These are phyloP conservation scores for Chaenocephalus aceratus DNA, from an alignment of 2,113 vertebrate species.

Conservation along the genomic window DNA sequence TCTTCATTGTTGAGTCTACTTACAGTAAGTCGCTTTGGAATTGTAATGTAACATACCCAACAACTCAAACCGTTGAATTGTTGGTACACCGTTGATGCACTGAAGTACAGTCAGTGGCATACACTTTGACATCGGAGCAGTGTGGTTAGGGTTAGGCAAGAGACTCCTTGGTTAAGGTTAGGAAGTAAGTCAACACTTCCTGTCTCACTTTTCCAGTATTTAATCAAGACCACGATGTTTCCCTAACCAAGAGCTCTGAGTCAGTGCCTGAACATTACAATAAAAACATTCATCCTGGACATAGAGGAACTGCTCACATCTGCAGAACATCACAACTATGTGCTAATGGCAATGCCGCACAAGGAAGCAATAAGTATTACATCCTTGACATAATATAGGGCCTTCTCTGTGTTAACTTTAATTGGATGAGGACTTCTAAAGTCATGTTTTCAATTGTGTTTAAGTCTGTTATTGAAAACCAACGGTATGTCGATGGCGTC, in stretches of 20 bases:
- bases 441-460: background rate
- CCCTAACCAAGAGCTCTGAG: constrained; percentile 24
- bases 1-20: too few relatives aligned
- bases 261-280: constrained; percentile 19
- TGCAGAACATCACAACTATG: constrained; percentile 37
- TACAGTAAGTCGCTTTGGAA: too few relatives aligned
- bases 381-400: constrained; percentile 24
- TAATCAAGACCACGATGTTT: constrained; percentile 22
- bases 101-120: background rate
- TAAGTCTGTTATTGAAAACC: background rate
- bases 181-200: constrained; percentile 27
- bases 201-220: constrained; percentile 11
- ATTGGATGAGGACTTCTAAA: constrained; percentile 6
- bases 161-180: constrained; percentile 19
- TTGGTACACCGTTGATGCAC: too few relatives aligned
- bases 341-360: constrained; percentile 15
- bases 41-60: too few relatives aligned
- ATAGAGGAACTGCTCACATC: constrained; percentile 35
- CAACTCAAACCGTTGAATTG: too few relatives aligned
- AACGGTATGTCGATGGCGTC: background rate
- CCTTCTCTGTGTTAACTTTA: constrained; percentile 10
- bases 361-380: constrained; percentile 15
- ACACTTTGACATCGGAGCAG: background rate
- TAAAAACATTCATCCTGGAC: constrained; percentile 42
- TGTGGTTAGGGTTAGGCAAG: constrained; percentile 5